These are phyloP conservation scores for Luscinia luscinia DNA, from an alignment of 2,797 vertebrate genomes.

Conservation along the genomic window DNA sequence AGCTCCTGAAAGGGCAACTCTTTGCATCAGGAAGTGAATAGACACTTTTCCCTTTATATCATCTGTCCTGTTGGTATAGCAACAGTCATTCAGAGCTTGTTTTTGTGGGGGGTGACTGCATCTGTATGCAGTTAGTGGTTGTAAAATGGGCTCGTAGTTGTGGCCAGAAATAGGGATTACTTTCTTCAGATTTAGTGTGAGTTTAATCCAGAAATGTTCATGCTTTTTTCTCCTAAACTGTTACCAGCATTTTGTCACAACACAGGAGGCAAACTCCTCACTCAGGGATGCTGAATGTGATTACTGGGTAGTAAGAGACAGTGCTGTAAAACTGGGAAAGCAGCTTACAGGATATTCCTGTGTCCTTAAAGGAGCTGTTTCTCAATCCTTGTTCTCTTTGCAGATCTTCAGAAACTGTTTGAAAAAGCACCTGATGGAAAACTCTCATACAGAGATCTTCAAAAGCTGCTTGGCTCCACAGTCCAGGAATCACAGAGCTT, in stretches of 20 bases:
- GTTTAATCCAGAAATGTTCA: neutral
- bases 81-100: conserved; percentile 36
- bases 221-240: neutral
- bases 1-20: conserved; percentile 2
- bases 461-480: conserved; percentile 64
- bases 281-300: neutral
- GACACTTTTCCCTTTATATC: conserved; percentile 24
- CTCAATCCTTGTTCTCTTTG: conserved; percentile 15
- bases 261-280: neutral
- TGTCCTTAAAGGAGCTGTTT: neutral
- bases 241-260: neutral
- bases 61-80: conserved; percentile 41
- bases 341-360: neutral
- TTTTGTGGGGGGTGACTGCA: neutral
- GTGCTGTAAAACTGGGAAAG: neutral
- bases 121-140: conserved; percentile 21
- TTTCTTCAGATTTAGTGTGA: neutral
- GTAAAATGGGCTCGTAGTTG: neutral
- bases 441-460: conserved; percentile 74
- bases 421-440: conserved; percentile 66
- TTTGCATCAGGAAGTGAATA: conserved; percentile 40
- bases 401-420: conserved; percentile 80
- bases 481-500: conserved; percentile 57
- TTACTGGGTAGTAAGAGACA: neutral
- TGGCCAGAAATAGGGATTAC: neutral